A percentile compares a stretch with the other conserved stretches of the same genome.
Conservation (phyloP, 2,888 invertebrate species). For the Polydrusus cervinus region DNA sequence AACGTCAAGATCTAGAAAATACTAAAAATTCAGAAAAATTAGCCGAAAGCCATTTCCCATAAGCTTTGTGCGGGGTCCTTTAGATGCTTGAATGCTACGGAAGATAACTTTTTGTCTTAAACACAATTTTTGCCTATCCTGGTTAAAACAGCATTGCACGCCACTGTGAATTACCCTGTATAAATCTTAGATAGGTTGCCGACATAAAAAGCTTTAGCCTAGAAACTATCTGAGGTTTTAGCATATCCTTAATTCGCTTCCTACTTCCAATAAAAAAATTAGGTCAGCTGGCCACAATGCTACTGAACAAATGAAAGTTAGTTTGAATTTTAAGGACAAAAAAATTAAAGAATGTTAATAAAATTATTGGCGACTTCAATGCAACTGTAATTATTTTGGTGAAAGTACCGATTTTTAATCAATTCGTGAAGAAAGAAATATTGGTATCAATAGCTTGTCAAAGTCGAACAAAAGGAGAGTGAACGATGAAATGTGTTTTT, state of each 20-base stretch:
- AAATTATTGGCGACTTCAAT: not conserved
- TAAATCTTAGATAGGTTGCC: not conserved
- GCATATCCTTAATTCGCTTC: not conserved
- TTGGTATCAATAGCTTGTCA: not conserved
- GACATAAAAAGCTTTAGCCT: not conserved
- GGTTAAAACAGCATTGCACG: no score
- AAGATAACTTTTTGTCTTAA: no score
- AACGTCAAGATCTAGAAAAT: no score
- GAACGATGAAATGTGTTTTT: not conserved
- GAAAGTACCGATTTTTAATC: slow-evolving; percentile 28
- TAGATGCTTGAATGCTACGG: no score
- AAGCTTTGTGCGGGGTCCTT: no score
- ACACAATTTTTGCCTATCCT: no score
- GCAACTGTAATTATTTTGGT: slow-evolving; percentile 26
- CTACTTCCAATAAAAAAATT: slow-evolving; percentile 20
- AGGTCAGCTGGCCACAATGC: slow-evolving; percentile 6
- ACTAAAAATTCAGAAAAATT: no score
- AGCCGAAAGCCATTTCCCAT: no score
- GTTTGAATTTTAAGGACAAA: not conserved
- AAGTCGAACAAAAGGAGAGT: slow-evolving; percentile 6
- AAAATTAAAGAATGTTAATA: slow-evolving; percentile 12
- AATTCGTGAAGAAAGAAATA: not conserved
- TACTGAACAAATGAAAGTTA: slow-evolving; percentile 26
- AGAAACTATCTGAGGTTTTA: slow-evolving; percentile 16
- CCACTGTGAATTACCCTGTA: no score